A percentile compares a stretch with the other conserved stretches of the same genome.
These are phyloP conservation scores for Acleris holmiana DNA, from an alignment of 2,888 invertebrate species.

Conservation along the genomic window DNA sequence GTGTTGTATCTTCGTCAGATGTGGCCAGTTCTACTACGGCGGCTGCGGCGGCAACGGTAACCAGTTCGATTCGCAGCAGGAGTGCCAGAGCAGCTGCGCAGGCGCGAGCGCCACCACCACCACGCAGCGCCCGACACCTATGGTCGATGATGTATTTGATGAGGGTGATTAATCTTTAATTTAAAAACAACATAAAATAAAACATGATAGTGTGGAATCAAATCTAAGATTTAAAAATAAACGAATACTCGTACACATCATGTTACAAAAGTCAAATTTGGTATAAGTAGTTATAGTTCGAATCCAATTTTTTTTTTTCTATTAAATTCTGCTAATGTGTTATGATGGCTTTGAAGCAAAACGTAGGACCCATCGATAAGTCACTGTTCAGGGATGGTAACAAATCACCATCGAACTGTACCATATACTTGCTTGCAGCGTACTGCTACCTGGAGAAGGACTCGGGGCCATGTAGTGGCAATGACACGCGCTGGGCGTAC, in stretches of 20 bases:
- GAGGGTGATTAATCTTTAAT: slow-evolving; percentile 42
- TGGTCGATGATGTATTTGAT: slow-evolving; percentile 41
- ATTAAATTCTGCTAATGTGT: too few species aligned
- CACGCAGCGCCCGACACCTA: slow-evolving; percentile 50
- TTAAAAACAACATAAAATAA: too few species aligned
- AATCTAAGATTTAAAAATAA: too few species aligned
- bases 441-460: slow-evolving; percentile 88
- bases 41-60: slow-evolving; percentile 97
- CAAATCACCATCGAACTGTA: too few species aligned
- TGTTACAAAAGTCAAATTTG: too few species aligned
- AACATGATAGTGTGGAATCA: too few species aligned
- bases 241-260: too few species aligned
- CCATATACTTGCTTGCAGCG: slow-evolving; percentile 64
- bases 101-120: slow-evolving; percentile 66
- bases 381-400: too few species aligned
- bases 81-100: slow-evolving; percentile 88
- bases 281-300: too few species aligned
- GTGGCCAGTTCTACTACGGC: slow-evolving; percentile 94
- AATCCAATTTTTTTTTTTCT: too few species aligned
- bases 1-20: slow-evolving; percentile 64
- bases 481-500: slow-evolving; percentile 87
- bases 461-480: slow-evolving; percentile 87
- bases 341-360: too few species aligned
- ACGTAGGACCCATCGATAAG: too few species aligned
- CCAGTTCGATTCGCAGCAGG: slow-evolving; percentile 88